phyloP scores from a whole-genome alignment of 2,113 vertebrate genomes.

The Cavia aperea region DNA sequence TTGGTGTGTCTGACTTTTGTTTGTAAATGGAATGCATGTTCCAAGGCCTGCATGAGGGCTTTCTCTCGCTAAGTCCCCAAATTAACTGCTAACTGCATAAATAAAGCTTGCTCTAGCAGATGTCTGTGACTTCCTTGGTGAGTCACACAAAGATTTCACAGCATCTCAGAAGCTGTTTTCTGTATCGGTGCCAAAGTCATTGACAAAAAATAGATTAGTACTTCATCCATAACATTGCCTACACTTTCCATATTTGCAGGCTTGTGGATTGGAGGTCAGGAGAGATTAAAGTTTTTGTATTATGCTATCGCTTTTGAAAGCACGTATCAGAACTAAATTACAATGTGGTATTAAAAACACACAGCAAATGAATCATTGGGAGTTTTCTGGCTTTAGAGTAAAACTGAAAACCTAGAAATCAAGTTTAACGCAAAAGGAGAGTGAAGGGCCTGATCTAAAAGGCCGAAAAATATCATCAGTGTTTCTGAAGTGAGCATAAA shows the following conservation, averaged over 20 bases:
- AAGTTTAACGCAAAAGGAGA: neutral
- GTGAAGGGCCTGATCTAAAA: neutral
- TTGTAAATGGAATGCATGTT: slow-evolving; percentile 16
- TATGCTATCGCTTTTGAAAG: slow-evolving; percentile 13
- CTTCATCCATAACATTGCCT: slow-evolving; percentile 36
- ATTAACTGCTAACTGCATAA: slow-evolving; percentile 45
- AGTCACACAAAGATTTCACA: slow-evolving; percentile 50
- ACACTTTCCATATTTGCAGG: slow-evolving; percentile 14
- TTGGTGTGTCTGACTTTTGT: slow-evolving; percentile 32
- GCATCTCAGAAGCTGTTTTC: slow-evolving; percentile 43
- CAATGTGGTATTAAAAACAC: neutral
- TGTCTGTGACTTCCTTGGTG: slow-evolving; percentile 39
- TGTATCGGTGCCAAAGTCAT: slow-evolving; percentile 37
- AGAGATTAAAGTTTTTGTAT: neutral
- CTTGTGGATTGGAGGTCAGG: neutral
- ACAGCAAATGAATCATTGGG: neutral
- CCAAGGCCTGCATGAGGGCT: neutral
- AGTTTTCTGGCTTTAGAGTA: slow-evolving; percentile 15
- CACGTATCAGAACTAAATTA: slow-evolving; percentile 4
- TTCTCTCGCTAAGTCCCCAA: slow-evolving; percentile 25
- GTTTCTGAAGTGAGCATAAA: neutral
- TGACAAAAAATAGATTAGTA: slow-evolving; percentile 52
- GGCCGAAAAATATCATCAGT: neutral
- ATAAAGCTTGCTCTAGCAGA: slow-evolving; percentile 48
- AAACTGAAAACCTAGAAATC: slow-evolving; percentile 20